Percentiles rank a stretch among this genome's conserved stretches.
Evolutionary conservation across 1,140 invertebrate genomes (phyloP).

Genomic region (Neoseiulus cucumeris): DNA sequence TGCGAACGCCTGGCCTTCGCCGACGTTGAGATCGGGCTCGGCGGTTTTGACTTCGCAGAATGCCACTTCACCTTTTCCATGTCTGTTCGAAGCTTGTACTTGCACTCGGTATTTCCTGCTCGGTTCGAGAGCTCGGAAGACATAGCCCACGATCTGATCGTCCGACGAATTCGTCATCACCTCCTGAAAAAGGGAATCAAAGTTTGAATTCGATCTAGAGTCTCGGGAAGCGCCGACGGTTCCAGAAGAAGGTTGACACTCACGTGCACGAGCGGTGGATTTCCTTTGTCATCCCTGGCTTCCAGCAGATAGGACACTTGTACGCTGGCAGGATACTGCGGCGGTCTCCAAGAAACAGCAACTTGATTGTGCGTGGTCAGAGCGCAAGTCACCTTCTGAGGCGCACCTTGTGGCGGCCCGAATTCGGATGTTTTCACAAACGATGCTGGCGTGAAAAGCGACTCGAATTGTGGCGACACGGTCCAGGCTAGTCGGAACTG

Average conservation of each 20-base stretch:
- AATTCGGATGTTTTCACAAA: not conserved
- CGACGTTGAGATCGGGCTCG: not conserved
- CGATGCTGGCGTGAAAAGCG: not conserved
- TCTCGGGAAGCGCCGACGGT: no score
- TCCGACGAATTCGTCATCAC: not conserved
- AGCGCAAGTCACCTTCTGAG: not conserved
- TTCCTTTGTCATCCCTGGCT: not conserved
- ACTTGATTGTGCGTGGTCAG: conserved; percentile 1
- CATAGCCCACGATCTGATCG: not conserved
- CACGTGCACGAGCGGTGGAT: not conserved
- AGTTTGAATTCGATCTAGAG: not conserved
- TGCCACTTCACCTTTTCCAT: not conserved
- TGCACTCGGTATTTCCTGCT: not conserved
- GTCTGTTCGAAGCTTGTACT: not conserved
- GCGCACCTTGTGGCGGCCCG: not conserved
- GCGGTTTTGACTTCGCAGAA: not conserved
- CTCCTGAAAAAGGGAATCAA: not conserved
- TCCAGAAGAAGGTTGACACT: not conserved
- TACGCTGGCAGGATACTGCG: not conserved
- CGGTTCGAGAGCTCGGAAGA: not conserved
- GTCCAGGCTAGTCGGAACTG: conserved; percentile 6
- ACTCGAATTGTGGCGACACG: not conserved
- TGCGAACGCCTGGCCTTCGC: not conserved
- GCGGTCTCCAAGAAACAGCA: not conserved
- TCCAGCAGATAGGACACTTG: not conserved